phyloP scores from a whole-genome alignment of 2,797 vertebrate genomes.

The Champsocephalus gunnari region DNA sequence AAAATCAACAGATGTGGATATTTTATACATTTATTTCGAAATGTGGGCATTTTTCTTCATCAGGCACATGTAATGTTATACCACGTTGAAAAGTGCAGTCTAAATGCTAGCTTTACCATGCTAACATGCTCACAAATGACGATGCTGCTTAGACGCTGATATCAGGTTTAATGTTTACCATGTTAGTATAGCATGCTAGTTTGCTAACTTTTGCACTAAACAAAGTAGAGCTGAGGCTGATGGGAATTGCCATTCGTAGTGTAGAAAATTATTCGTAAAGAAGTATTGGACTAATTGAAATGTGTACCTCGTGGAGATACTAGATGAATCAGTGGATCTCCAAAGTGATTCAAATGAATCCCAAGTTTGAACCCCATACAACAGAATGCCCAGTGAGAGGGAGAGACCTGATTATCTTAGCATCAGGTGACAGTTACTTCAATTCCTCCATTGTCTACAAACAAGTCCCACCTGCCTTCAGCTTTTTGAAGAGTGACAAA shows the following conservation, averaged over 20 bases:
- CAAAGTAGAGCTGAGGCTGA: not conserved
- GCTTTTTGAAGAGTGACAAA: not conserved
- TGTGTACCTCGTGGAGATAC: too few relatives aligned
- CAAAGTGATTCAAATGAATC: not conserved
- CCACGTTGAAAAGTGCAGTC: not conserved
- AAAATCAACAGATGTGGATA: not conserved
- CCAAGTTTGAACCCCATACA: too few relatives aligned
- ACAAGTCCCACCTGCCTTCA: not conserved
- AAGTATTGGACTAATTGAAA: not conserved
- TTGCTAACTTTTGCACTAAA: not conserved
- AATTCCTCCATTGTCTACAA: not conserved
- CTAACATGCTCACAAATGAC: too few relatives aligned
- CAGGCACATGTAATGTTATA: conserved; percentile 23
- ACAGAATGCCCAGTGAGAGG: not conserved
- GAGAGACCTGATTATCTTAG: not conserved
- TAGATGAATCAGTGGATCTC: not conserved
- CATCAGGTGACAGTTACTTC: not conserved
- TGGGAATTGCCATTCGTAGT: not conserved
- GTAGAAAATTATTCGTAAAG: not conserved
- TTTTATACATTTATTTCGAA: not conserved
- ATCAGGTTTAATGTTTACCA: not conserved
- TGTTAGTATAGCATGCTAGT: conserved; percentile 7
- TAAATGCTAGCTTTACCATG: conserved; percentile 9
- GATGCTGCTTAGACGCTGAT: too few relatives aligned
- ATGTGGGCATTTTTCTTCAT: conserved; percentile 39